These are phyloP conservation scores for Helicoverpa assulta DNA, from an alignment of 2,888 invertebrate genomes.

Conservation along the genomic window DNA sequence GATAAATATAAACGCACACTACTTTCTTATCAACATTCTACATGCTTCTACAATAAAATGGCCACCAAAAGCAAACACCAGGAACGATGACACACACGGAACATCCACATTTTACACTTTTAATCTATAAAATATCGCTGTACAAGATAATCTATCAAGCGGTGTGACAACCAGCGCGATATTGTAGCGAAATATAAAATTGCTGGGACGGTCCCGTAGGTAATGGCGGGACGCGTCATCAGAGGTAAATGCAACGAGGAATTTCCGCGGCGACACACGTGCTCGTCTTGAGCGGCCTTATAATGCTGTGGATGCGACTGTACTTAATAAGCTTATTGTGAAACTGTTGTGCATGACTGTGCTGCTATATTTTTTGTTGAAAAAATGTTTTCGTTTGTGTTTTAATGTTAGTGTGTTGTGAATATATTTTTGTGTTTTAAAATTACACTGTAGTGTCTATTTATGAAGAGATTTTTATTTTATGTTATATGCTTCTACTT, in stretches of 20 bases:
- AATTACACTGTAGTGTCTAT: background rate
- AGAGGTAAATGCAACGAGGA: slow-evolving; percentile 77
- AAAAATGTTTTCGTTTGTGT: background rate
- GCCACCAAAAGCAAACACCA: slow-evolving; percentile 19
- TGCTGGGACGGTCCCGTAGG: slow-evolving; percentile 61
- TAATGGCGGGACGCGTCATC: slow-evolving; percentile 73
- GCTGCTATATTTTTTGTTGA: slow-evolving; percentile 16
- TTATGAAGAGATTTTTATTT: background rate
- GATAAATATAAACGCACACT: background rate
- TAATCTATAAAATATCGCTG: slow-evolving; percentile 57
- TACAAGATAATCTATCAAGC: slow-evolving; percentile 67
- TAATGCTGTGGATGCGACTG: slow-evolving; percentile 55
- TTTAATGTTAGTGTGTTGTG: background rate
- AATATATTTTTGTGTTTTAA: background rate
- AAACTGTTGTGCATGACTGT: slow-evolving; percentile 33
- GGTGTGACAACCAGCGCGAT: slow-evolving; percentile 61
- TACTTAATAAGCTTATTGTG: slow-evolving; percentile 54
- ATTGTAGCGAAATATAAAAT: slow-evolving; percentile 73
- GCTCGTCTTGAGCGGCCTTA: slow-evolving; percentile 64
- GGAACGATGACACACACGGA: slow-evolving; percentile 26
- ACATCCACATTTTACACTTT: slow-evolving; percentile 39
- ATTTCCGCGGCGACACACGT: slow-evolving; percentile 72
- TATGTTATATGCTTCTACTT: background rate
- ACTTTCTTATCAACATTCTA: too few species aligned
- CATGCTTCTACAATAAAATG: slow-evolving; percentile 2